A percentile compares a stretch with the other conserved stretches of the same genome.
Evolutionary conservation across 2,113 vertebrate species (phyloP).

Genomic region (Acanthisitta chloris): DNA sequence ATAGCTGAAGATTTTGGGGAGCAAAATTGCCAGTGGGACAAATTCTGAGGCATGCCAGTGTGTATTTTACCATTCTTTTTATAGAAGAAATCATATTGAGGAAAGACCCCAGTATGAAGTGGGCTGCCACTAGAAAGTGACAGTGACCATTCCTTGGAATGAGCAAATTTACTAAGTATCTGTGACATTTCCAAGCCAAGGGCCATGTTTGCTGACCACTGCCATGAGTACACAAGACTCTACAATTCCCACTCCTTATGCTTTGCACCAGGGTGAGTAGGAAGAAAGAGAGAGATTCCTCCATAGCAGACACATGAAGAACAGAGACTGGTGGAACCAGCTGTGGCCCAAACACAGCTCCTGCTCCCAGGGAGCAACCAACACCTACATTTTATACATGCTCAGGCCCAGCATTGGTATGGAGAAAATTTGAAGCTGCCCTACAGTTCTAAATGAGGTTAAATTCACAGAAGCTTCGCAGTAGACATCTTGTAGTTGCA

Average conservation of each 20-base stretch:
- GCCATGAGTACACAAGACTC: not conserved
- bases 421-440: not conserved
- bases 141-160: not conserved
- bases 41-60: not conserved
- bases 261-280: not conserved
- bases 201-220: not conserved
- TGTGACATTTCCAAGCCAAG: not conserved
- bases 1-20: not conserved
- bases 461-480: not conserved
- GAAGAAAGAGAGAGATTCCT: not conserved
- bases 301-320: not conserved
- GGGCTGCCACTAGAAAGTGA: not conserved
- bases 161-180: not conserved
- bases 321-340: not conserved
- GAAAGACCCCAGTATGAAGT: not conserved
- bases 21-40: not conserved
- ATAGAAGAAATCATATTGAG: not conserved
- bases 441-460: not conserved
- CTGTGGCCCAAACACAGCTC: not conserved
- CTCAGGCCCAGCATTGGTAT: fast-evolving
- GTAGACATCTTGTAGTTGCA: not conserved
- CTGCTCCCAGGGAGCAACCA: not conserved
- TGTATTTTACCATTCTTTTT: not conserved
- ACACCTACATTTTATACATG: fast-evolving
- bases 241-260: not conserved